phyloP scores from a whole-genome alignment of 2,797 vertebrate species.

The Dicrostonyx torquatus region DNA sequence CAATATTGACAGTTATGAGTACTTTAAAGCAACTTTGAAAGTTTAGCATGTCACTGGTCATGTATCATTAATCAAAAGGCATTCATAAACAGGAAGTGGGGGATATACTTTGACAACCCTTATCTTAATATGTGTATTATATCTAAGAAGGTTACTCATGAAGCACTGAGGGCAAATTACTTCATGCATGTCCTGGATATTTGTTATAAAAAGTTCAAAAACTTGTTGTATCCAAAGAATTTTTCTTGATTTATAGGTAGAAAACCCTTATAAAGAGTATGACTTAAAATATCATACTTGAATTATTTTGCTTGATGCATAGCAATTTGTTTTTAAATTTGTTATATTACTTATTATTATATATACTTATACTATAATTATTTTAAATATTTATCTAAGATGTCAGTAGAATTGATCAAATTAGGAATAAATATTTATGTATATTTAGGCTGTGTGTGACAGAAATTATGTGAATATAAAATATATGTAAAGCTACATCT shows the following conservation, averaged over 20 bases:
- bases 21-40: slow-evolving; percentile 10
- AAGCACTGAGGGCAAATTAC: not conserved
- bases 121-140: not conserved
- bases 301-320: not conserved
- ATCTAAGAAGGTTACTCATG: not conserved
- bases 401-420: slow-evolving; percentile 1
- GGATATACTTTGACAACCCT: not conserved
- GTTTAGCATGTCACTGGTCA: not conserved
- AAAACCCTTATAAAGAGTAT: not conserved
- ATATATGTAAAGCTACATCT: not conserved
- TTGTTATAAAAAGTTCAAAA: not conserved
- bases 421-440: not conserved
- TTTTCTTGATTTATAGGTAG: slow-evolving; percentile 18
- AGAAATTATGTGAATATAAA: not conserved
- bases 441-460: too few relatives aligned
- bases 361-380: not conserved
- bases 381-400: not conserved
- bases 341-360: not conserved
- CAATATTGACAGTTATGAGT: not conserved
- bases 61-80: not conserved
- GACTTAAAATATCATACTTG: not conserved
- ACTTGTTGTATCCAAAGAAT: not conserved
- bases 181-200: not conserved
- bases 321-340: not conserved
- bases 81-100: not conserved